phyloP scores from a whole-genome alignment of 2,888 invertebrate genomes.

The Lymantria monacha region DNA sequence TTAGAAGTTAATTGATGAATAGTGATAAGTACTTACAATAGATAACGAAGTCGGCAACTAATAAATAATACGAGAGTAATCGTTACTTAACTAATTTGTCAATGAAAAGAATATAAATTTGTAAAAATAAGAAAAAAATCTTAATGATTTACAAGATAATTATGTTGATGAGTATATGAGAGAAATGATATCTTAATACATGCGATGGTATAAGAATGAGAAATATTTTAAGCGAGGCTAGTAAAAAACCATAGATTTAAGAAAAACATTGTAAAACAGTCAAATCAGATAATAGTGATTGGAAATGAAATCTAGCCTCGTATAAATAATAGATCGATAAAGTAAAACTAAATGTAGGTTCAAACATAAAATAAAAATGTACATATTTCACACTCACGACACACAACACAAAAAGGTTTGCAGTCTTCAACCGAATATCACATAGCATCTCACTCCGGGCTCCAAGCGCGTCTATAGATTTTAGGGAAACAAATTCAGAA shows the following conservation, averaged over 20 bases:
- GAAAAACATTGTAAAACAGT: too few species aligned
- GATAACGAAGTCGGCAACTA: conserved; percentile 18
- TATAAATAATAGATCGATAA: conserved; percentile 32
- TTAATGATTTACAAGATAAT: conserved; percentile 1
- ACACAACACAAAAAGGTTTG: conserved; percentile 67
- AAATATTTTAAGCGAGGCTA: conserved; percentile 18
- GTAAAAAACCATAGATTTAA: too few species aligned
- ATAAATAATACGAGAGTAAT: conserved; percentile 2
- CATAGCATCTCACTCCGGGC: conserved; percentile 56
- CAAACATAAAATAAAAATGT: conserved; percentile 57
- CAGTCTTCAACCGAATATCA: conserved; percentile 77
- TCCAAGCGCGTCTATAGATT: conserved; percentile 32
- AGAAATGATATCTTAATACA: conserved; percentile 6
- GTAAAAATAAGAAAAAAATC: not conserved
- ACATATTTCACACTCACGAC: conserved; percentile 63
- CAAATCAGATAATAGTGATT: not conserved
- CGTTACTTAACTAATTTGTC: not conserved
- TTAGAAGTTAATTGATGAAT: conserved; percentile 44
- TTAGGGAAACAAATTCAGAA: not conserved
- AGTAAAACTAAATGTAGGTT: conserved; percentile 60
- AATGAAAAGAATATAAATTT: not conserved
- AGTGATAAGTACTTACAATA: conserved; percentile 21
- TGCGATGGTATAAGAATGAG: conserved; percentile 4
- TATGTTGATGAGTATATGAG: conserved; percentile 23
- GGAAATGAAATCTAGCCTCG: conserved; percentile 13